phyloP scores from a whole-genome alignment of 2,797 vertebrate species.

The Tauraco hartlaubi region DNA sequence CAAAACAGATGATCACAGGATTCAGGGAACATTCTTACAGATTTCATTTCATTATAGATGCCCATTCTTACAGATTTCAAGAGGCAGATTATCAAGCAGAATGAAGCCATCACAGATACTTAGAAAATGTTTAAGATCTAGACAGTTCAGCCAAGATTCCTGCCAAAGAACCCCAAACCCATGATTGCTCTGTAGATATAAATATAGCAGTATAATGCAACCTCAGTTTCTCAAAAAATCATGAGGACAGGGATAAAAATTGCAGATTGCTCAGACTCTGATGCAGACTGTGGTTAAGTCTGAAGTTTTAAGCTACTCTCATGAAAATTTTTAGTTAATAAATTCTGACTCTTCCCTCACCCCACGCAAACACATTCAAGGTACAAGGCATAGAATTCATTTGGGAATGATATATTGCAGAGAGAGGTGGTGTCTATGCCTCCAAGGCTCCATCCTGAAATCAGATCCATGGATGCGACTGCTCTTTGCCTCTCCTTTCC shows the following conservation, averaged over 20 bases:
- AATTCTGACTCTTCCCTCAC: background rate
- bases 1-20: constrained; percentile 39
- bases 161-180: background rate
- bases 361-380: background rate
- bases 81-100: background rate
- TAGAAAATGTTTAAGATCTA: background rate
- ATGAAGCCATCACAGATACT: background rate
- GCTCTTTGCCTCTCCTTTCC: background rate
- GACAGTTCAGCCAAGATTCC: background rate
- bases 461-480: background rate
- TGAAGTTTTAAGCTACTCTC: background rate
- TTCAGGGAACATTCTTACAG: background rate
- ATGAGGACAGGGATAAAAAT: background rate
- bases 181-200: background rate
- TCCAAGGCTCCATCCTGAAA: background rate
- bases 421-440: background rate
- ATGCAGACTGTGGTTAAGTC: background rate
- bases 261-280: background rate
- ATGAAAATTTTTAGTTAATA: background rate
- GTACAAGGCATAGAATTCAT: background rate
- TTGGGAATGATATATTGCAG: background rate
- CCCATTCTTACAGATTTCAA: background rate
- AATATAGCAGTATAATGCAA: background rate
- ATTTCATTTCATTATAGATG: background rate
- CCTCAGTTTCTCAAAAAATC: background rate